Evolutionary conservation across 2,888 invertebrate genomes (phyloP).

Genomic region (Halocaridina rubra): DNA sequence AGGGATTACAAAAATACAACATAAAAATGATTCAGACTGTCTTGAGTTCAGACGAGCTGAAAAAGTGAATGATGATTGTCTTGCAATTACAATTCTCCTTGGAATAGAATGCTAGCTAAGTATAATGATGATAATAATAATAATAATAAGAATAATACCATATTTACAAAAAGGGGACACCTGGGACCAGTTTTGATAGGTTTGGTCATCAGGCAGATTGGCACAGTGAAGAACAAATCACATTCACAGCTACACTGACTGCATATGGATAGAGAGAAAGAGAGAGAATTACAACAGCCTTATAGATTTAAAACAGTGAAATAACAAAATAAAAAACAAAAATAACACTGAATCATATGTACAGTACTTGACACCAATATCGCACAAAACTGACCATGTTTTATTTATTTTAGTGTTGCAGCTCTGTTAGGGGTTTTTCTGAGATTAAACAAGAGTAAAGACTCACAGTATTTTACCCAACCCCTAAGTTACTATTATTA

Average conservation of each 20-base stretch:
- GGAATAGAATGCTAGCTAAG: conserved; percentile 50
- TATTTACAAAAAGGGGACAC: conserved; percentile 44
- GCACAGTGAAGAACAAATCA: conserved; percentile 60
- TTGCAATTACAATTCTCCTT: conserved; percentile 53
- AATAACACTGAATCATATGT: conserved; percentile 54
- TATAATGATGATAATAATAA: neutral
- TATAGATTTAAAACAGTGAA: conserved; percentile 53
- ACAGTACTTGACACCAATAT: conserved; percentile 55
- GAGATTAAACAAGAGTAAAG: conserved; percentile 23
- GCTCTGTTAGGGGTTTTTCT: conserved; percentile 30
- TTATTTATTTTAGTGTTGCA: conserved; percentile 26
- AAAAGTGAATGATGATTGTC: conserved; percentile 51
- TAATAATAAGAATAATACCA: conserved; percentile 5
- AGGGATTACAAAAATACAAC: conserved; percentile 55
- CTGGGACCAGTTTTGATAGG: conserved; percentile 53
- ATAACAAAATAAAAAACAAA: conserved; percentile 7
- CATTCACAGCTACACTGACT: conserved; percentile 53
- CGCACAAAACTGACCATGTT: conserved; percentile 56
- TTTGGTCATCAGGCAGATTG: conserved; percentile 52
- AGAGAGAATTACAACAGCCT: conserved; percentile 52
- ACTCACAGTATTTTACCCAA: neutral
- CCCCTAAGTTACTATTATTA: too few species aligned
- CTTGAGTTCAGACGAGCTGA: conserved; percentile 34
- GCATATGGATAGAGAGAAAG: conserved; percentile 40
- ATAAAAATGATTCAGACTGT: conserved; percentile 42